phyloP scores from a whole-genome alignment of 1,140 invertebrate species.

The Cyclina sinensis region DNA sequence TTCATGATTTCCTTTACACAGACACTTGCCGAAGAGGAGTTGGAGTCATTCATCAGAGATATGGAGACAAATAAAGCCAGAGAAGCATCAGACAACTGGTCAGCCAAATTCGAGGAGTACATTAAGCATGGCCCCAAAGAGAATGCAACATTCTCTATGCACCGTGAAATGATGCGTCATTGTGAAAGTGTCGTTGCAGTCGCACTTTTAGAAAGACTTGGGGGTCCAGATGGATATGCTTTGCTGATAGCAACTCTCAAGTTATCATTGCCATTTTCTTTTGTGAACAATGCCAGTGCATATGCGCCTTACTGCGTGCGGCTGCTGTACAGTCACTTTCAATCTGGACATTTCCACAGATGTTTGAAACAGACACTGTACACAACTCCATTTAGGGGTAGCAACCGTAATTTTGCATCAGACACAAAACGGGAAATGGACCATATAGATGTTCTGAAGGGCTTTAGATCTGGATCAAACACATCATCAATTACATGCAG shows the following conservation, averaged over 20 bases:
- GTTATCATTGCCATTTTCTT: not conserved
- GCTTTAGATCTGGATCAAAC: conserved; percentile 46
- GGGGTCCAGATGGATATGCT: not conserved
- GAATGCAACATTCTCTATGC: conserved; percentile 32
- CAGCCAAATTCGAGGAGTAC: not conserved
- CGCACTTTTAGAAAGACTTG: not conserved
- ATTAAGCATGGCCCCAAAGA: not conserved
- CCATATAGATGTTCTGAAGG: conserved; percentile 32
- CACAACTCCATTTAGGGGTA: conserved; percentile 33
- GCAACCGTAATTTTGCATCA: conserved; percentile 22
- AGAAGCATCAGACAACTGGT: not conserved
- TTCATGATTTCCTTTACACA: not conserved
- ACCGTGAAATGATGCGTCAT: conserved; percentile 29
- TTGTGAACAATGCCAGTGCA: conserved; percentile 1
- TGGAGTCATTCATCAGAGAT: not conserved
- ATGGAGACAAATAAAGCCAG: not conserved
- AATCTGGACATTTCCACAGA: conserved; percentile 39
- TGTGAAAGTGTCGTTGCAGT: conserved; percentile 12
- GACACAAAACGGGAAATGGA: conserved; percentile 57
- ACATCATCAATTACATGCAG: not conserved
- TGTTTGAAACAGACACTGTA: conserved; percentile 37
- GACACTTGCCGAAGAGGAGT: not conserved
- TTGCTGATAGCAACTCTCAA: conserved; percentile 1
- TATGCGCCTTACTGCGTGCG: not conserved
- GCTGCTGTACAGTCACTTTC: conserved; percentile 23